Base-by-base conservation (phyloP, 2,888 invertebrate species). In the Crocallis elinguaria region DNA sequence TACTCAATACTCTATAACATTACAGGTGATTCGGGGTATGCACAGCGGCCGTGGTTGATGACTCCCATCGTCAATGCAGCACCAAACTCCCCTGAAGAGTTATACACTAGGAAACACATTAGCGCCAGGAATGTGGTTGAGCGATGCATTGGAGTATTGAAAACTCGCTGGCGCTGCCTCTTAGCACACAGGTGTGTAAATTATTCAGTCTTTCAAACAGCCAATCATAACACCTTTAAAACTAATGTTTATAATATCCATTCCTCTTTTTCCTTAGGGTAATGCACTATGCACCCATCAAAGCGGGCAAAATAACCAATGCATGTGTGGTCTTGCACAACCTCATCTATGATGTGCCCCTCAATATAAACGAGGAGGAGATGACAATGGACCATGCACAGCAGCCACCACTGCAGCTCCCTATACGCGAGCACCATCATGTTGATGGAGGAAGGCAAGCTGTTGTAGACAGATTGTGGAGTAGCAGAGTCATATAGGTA, bases 1-100 rank as follows among this genome's bases (percentile, higher is more conserved):
- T n/a, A n/a, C n/a, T n/a, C n/a, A 19, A 19, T 29, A 35, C 9
- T 4, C 17, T 38, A 16, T 23, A 14, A 23, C 7, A 37, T 35
- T 43, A 11, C 32, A 45, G 29, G 39, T 41, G 30, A 52, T 41
- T 36, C 52, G 35, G 36, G 36, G 21, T 46, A 46, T 37, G 45
- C 45, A 8, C 46, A 45, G n/a, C 27, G 41, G 1, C 45, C 45
- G 11, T 52, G 41, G 45, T 36, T 46, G 45, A 45, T 52, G 45
- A 52, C 52, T 5, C 46, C 52, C 4, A 46, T 52, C 8, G 6
- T 46, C 3, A 41, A 27, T 9, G 41, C 46, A 19, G n/a, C 30
- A 3, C n/a, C 2, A 23, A 13, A 13, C n/a, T 23, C 23, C 19
- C 38, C 48, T n/a, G 25, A 32, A 16, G 39, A 38, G 2, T 17